Base-by-base conservation (phyloP, 2,797 vertebrate species). In the Buceros bicornis region DNA sequence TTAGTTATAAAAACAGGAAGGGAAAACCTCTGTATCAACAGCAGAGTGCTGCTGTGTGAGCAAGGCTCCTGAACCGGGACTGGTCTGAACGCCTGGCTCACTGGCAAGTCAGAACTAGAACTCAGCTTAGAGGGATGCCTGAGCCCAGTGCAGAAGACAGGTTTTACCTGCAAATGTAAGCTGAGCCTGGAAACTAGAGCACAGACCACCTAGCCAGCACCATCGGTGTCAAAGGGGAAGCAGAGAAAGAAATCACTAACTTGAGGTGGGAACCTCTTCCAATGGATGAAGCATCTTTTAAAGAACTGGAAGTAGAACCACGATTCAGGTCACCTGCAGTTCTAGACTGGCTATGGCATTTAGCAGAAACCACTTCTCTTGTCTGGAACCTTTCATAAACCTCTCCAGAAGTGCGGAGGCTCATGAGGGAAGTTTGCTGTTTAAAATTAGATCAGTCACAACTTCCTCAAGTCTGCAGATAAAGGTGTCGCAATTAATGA, bases 381-480 rank as follows among this genome's bases (percentile, higher is more conserved):
- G 4, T 35, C 10, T 22, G 13, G 18, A 54, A 11, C n/a, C 4
- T 28, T 78, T 50, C 33, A 16, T 13, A 77, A 51, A 20, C 6
- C n/a, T 69, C 31, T 53, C 15, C 12, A 81, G 54, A 47, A 88
- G 64, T 15, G 35, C 13, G 37, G 16, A 47, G 6, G 31, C 35
- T 73, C 22, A 8, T 1, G 3, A 66, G 21, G 29, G 62, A 92
- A 91, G 51, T 45, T 82, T 21, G 31, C 40, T 19, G 11, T 22
- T 73, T 35, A 54, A 58, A 72, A 10, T 29, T 28, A 8, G 11
- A 65, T 13, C 62, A 62, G 71, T 50, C 78, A 56, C 43, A 65
- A 70, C 48, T 87, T 95, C 94, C 91, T 82, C 53, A 77, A 85
- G 45, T 19, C 77, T 33, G 29, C 76, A 87, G 74, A 61, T 62